phyloP scores from a whole-genome alignment of 2,797 vertebrate species.

The Sphenopsis melanotis region DNA sequence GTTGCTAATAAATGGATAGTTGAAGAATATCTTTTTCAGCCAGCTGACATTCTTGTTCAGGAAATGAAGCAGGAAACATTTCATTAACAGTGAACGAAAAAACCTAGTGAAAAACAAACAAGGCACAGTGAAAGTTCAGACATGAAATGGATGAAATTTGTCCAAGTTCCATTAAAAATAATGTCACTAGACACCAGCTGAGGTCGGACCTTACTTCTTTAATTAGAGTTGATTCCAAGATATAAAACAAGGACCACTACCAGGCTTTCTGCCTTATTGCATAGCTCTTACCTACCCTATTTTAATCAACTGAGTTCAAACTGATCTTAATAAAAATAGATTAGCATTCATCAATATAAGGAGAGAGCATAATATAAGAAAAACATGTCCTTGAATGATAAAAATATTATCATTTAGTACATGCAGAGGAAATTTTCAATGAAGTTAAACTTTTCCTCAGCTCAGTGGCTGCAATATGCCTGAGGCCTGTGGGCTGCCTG shows the following conservation, averaged over 20 bases:
- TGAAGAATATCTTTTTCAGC: background rate
- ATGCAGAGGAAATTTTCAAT: constrained; percentile 27
- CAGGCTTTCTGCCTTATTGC: constrained; percentile 13
- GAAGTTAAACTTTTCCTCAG: background rate
- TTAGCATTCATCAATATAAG: constrained; percentile 25
- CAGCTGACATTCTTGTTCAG: background rate
- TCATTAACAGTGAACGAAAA: background rate
- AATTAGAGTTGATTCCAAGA: constrained; percentile 43
- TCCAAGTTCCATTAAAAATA: background rate
- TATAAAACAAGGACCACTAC: constrained; percentile 5
- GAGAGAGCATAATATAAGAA: constrained; percentile 18
- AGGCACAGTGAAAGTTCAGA: background rate
- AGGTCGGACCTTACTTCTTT: constrained; percentile 9
- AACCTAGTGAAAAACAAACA: background rate
- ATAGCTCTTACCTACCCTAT: background rate
- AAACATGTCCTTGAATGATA: constrained; percentile 18
- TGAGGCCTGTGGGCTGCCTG: background rate
- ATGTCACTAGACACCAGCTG: background rate
- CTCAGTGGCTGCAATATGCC: background rate
- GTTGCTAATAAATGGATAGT: background rate
- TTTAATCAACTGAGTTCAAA: constrained; percentile 28
- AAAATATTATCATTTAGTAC: constrained; percentile 31
- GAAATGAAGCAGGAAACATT: background rate
- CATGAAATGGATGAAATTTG: background rate
- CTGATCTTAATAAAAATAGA: constrained; percentile 56